phyloP scores from a whole-genome alignment of 2,113 vertebrate species.

The Ochotona curzoniae region DNA sequence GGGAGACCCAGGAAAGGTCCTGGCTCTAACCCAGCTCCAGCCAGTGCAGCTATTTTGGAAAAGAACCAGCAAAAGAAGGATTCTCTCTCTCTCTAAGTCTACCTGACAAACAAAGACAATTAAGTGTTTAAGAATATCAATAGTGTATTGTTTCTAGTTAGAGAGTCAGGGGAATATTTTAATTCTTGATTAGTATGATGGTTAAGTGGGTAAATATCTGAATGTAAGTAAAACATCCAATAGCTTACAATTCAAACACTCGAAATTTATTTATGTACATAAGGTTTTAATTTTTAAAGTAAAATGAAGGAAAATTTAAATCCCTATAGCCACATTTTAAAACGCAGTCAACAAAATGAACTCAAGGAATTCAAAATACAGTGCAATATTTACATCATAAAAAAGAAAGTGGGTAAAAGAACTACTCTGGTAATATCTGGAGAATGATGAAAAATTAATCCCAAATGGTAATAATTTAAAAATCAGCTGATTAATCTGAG shows the following conservation, averaged over 20 bases:
- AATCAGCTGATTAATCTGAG: not conserved
- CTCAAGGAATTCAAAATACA: not conserved
- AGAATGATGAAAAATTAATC: not conserved
- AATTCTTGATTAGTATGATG: not conserved
- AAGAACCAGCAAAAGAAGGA: too few relatives aligned
- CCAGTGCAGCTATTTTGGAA: too few relatives aligned
- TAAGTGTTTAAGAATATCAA: too few relatives aligned
- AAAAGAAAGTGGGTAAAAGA: not conserved
- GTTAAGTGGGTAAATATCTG: not conserved
- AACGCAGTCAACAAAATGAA: not conserved
- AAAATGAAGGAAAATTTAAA: not conserved
- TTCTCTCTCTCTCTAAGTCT: too few relatives aligned
- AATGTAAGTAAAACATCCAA: not conserved
- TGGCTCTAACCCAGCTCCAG: too few relatives aligned
- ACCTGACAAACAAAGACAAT: too few relatives aligned
- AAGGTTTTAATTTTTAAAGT: not conserved
- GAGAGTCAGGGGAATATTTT: not conserved
- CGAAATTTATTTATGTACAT: not conserved
- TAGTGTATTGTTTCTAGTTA: not conserved
- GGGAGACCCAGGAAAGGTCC: too few relatives aligned
- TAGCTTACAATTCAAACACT: not conserved
- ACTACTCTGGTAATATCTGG: too few relatives aligned
- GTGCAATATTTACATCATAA: not conserved
- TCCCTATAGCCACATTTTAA: not conserved
- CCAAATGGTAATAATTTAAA: not conserved